phyloP scores from a whole-genome alignment of 2,797 vertebrate species.

The Sandelia bainsii region DNA sequence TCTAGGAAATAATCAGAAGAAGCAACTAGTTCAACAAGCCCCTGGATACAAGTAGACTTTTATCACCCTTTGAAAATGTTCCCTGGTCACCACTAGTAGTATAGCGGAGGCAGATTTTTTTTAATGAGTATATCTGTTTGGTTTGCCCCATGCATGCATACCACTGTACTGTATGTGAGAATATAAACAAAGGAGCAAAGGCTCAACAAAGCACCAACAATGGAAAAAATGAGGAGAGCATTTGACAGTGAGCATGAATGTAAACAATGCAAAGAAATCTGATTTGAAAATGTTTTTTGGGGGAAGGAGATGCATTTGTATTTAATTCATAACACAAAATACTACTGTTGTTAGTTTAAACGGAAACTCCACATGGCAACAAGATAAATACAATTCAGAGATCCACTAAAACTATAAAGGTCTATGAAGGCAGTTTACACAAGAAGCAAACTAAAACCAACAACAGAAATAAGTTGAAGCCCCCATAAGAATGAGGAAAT shows the following conservation, averaged over 20 bases:
- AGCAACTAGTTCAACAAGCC: conserved; percentile 21
- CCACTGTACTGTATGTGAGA: too few species aligned
- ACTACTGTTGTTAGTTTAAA: too few species aligned
- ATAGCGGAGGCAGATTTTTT: too few species aligned
- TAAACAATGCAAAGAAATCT: too few species aligned
- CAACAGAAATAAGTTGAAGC: not conserved
- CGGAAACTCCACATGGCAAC: too few species aligned
- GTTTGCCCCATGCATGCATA: not conserved
- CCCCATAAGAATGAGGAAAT: conserved; percentile 2
- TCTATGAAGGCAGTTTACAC: not conserved
- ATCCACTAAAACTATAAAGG: not conserved
- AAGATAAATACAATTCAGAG: not conserved
- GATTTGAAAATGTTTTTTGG: too few species aligned
- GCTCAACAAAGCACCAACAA: too few species aligned
- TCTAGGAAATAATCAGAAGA: conserved; percentile 24
- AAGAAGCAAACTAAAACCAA: not conserved
- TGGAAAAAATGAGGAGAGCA: too few species aligned
- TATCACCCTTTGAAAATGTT: conserved; percentile 13
- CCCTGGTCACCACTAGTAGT: not conserved
- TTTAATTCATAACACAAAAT: too few species aligned
- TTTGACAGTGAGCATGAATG: too few species aligned
- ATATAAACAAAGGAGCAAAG: too few species aligned
- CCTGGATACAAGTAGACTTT: conserved; percentile 6
- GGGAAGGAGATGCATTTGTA: not conserved
- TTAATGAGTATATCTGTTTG: not conserved